A percentile compares a stretch with the other conserved stretches of the same genome.
Conservation (phyloP, 2,888 invertebrate species). For the Cordilura impudica region DNA sequence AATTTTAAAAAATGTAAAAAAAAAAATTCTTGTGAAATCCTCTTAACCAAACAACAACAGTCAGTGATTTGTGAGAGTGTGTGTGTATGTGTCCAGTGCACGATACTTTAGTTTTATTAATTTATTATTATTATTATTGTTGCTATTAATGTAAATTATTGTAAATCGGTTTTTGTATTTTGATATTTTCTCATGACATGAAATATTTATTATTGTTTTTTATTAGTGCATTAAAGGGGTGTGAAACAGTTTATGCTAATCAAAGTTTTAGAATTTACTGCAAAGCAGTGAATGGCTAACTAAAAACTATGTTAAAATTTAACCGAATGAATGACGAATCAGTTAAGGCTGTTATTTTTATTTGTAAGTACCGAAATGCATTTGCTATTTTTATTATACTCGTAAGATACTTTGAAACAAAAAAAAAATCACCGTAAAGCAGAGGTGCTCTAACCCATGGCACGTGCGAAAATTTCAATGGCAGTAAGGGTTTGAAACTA, state of each 20-base stretch:
- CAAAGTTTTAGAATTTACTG: constrained; percentile 56
- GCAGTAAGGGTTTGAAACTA: no score
- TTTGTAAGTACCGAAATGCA: constrained; percentile 72
- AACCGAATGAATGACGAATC: constrained; percentile 78
- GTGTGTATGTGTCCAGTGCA: background rate
- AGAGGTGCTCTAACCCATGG: no score
- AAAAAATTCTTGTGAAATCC: background rate
- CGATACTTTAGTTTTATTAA: constrained; percentile 1
- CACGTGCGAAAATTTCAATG: no score
- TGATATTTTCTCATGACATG: constrained; percentile 32
- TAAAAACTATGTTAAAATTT: constrained; percentile 77
- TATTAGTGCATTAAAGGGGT: constrained; percentile 37
- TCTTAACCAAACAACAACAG: background rate
- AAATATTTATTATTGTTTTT: constrained; percentile 8
- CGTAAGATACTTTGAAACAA: no score
- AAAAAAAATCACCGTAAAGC: no score
- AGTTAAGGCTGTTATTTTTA: constrained; percentile 78
- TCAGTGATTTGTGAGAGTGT: background rate
- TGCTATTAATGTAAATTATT: constrained; percentile 11
- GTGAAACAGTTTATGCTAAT: constrained; percentile 46
- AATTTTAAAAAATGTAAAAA: background rate
- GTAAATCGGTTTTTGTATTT: constrained; percentile 3
- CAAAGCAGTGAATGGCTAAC: constrained; percentile 70
- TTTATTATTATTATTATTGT: constrained; percentile 9
- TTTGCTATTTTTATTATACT: no score